Evolutionary conservation across 2,113 vertebrate species (phyloP), one percentile per base, ranked within the genome.

Genomic region (Myiozetetes cayanensis): DNA sequence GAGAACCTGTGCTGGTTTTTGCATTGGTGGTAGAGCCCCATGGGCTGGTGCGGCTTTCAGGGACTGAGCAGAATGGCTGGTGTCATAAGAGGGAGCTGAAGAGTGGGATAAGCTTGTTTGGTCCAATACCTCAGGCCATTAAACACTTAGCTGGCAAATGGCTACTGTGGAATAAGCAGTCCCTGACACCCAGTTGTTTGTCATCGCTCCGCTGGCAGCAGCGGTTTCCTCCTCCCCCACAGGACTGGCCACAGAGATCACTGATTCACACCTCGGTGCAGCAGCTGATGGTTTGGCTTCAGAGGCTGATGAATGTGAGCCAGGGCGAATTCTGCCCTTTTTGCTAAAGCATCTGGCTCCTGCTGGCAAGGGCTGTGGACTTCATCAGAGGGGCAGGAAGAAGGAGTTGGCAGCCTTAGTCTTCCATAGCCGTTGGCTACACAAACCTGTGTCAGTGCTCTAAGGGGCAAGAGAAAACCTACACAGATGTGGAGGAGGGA

Each of bases 401-500:
- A 91, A 92, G 78, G 75, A 91, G 35, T 28, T 95, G 92, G 96
- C 91, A 95, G 76, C 80, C n/a, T 89, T 16, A 58, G 65, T n/a
- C 65, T 78, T 90, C 83, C 28, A 5, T 33, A 85, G 83, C 86
- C 33, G 12, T 44, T 90, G 95, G 91, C 91, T 92, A 56, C 12
- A 1, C 72, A 84, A 61, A 92, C 85, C 86, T 72, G 39, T 96
- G 68, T 74, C 94, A 81, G 56, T 52, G 89, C 86, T 89, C 91
- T 56, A 73, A 95, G 95, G 92, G 80, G 86, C 93, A 94, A 78
- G 76, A 86, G 59, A 93, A 95, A 96, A 89, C 88, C 90, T 93
- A 86, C 94, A 90, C 82, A 86, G 79, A 93, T 80, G 88, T 88
- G 92, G 85, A 95, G 85, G 94, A 96, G 79, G 90, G 52, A 94